Conservation (phyloP, 2,888 invertebrate genomes). For the Andrena praecox region DNA sequence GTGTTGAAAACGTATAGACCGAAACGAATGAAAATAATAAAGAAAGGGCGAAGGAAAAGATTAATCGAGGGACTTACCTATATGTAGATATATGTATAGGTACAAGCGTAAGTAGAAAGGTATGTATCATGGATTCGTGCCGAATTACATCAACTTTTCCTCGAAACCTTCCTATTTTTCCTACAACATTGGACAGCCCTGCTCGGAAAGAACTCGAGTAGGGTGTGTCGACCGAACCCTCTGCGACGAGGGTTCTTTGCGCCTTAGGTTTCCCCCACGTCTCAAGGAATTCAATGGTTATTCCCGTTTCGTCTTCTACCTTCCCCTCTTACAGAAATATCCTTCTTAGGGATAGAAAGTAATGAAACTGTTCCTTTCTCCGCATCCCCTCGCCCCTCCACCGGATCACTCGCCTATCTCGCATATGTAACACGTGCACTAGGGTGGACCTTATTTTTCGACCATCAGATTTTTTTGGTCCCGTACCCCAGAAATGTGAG, state of each 20-base stretch:
- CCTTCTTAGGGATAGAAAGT: conserved; percentile 79
- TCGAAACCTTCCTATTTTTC: conserved; percentile 51
- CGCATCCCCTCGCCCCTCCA: conserved; percentile 13
- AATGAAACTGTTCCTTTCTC: conserved; percentile 82
- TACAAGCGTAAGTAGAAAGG: background rate
- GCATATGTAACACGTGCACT: background rate
- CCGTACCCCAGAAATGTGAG: too few species aligned
- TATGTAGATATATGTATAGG: too few species aligned
- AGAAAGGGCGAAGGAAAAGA: conserved; percentile 13
- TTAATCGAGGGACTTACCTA: background rate
- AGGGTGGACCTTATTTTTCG: too few species aligned
- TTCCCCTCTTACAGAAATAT: conserved; percentile 48
- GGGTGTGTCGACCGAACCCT: conserved; percentile 63
- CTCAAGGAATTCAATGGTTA: conserved; percentile 63
- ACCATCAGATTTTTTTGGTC: too few species aligned
- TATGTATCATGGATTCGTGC: conserved; percentile 20
- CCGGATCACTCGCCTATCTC: background rate
- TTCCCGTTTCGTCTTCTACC: conserved; percentile 53
- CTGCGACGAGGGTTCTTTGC: conserved; percentile 48
- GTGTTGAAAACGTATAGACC: conserved; percentile 41
- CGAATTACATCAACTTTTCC: conserved; percentile 31
- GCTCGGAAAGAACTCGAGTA: conserved; percentile 42
- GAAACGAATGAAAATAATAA: background rate
- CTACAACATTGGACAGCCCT: conserved; percentile 49
- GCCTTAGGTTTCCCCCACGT: conserved; percentile 59